Conservation (phyloP, 2,113 vertebrate genomes). For the Hymenochirus boettgeri region DNA sequence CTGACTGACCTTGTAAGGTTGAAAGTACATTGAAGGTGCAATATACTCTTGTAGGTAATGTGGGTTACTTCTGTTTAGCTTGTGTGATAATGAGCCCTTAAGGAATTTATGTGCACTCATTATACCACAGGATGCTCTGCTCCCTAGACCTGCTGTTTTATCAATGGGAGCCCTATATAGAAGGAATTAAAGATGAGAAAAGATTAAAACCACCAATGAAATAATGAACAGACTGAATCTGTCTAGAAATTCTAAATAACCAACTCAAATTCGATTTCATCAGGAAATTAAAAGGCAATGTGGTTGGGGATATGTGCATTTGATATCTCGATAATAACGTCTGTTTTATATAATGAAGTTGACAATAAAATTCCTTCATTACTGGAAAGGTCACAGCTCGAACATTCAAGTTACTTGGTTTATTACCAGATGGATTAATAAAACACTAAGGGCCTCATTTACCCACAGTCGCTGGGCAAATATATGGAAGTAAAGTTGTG, state of each 20-base stretch:
- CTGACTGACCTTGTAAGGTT: no score
- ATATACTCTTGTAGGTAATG: no score
- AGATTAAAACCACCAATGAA: slow-evolving; percentile 1
- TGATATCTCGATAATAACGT: not conserved
- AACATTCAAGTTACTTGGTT: not conserved
- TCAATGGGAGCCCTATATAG: not conserved
- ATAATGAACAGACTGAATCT: slow-evolving; percentile 16
- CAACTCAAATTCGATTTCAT: slow-evolving; percentile 20
- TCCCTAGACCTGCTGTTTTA: no score
- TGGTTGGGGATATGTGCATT: not conserved
- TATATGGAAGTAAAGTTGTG: no score
- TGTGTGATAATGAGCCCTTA: no score
- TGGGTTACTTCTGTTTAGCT: no score
- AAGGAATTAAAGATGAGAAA: not conserved
- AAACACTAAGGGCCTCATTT: no score
- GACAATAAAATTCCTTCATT: not conserved
- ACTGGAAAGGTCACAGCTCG: not conserved
- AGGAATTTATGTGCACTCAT: no score
- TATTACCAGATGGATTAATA: not conserved
- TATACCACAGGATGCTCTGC: no score
- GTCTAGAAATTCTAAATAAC: slow-evolving; percentile 17
- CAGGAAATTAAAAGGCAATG: slow-evolving; percentile 21
- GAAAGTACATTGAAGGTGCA: no score
- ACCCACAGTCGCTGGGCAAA: no score
- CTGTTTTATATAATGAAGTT: not conserved